phyloP scores from a whole-genome alignment of 2,888 invertebrate genomes.

The Lepetodrilus schrolli region DNA sequence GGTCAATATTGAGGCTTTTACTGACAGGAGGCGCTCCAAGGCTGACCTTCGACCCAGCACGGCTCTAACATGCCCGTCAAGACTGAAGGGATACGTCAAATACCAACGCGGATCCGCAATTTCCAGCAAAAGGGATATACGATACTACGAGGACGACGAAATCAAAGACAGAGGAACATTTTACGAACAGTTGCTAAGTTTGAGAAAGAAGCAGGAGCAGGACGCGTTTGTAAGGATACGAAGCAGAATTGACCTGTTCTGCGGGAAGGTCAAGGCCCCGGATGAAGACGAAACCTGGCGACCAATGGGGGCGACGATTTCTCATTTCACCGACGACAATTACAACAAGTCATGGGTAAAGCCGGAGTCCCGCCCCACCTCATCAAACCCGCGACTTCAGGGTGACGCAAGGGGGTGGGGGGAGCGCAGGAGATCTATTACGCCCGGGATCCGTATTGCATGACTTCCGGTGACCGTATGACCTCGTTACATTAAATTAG shows the following conservation, averaged over 20 bases:
- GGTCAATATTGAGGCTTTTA: slow-evolving; percentile 8
- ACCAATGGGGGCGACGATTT: neutral
- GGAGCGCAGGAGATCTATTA: no score
- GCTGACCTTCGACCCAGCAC: slow-evolving; percentile 41
- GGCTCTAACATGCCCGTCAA: slow-evolving; percentile 31
- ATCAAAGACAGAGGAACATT: slow-evolving; percentile 37
- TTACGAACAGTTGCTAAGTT: slow-evolving; percentile 34
- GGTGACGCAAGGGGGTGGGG: no score
- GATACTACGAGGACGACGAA: slow-evolving; percentile 42
- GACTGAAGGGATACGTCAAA: neutral
- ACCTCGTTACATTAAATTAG: no score
- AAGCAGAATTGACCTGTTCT: slow-evolving; percentile 33
- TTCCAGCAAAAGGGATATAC: slow-evolving; percentile 29
- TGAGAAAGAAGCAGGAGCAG: slow-evolving; percentile 30
- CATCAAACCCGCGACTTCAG: no score
- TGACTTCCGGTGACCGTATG: no score
- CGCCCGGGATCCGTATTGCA: no score
- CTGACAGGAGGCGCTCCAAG: slow-evolving; percentile 35
- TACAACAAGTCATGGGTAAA: slow-evolving; percentile 16
- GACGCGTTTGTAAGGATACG: slow-evolving; percentile 25
- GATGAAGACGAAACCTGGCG: slow-evolving; percentile 13
- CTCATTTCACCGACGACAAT: neutral
- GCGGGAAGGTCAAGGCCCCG: slow-evolving; percentile 14
- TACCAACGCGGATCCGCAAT: neutral
- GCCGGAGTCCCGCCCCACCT: neutral